These are phyloP conservation scores for Lepidostoma basale DNA, from an alignment of 1,140 invertebrate genomes.

Conservation along the genomic window DNA sequence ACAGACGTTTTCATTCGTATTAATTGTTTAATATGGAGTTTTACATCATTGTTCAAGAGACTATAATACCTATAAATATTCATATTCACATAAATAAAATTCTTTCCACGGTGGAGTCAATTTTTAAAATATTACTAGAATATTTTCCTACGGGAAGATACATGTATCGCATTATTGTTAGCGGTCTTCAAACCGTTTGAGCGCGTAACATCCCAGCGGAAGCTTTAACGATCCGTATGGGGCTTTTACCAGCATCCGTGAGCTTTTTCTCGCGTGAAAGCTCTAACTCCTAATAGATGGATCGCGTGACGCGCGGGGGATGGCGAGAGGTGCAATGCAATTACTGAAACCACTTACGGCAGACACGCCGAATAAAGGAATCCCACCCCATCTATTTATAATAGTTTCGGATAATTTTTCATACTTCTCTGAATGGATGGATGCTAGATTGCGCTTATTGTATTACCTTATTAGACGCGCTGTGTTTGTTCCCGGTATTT, in stretches of 20 bases:
- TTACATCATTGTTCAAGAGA: too few relatives aligned
- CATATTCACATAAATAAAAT: too few relatives aligned
- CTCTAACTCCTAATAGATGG: constrained; percentile 28
- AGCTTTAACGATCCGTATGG: constrained; percentile 14
- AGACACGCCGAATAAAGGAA: constrained; percentile 28
- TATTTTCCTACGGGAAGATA: too few relatives aligned
- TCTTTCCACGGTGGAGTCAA: too few relatives aligned
- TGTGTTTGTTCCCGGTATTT: too few relatives aligned
- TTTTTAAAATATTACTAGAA: too few relatives aligned
- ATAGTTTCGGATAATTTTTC: not conserved
- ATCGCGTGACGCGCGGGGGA: constrained; percentile 31
- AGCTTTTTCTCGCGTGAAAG: not conserved
- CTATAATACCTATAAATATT: too few relatives aligned
- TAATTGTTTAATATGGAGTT: too few relatives aligned
- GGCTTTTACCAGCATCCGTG: constrained; percentile 33
- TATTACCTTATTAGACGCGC: too few relatives aligned
- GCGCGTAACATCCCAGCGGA: not conserved
- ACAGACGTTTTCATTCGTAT: too few relatives aligned
- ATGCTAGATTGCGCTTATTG: too few relatives aligned
- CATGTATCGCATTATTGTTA: too few relatives aligned
- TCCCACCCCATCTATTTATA: not conserved
- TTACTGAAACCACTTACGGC: constrained; percentile 39
- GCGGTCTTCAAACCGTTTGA: not conserved
- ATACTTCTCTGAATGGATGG: not conserved
- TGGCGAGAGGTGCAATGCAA: constrained; percentile 37